Evolutionary conservation across 2,888 invertebrate species (phyloP).

Genomic region (Lasioglossum zephyrum): DNA sequence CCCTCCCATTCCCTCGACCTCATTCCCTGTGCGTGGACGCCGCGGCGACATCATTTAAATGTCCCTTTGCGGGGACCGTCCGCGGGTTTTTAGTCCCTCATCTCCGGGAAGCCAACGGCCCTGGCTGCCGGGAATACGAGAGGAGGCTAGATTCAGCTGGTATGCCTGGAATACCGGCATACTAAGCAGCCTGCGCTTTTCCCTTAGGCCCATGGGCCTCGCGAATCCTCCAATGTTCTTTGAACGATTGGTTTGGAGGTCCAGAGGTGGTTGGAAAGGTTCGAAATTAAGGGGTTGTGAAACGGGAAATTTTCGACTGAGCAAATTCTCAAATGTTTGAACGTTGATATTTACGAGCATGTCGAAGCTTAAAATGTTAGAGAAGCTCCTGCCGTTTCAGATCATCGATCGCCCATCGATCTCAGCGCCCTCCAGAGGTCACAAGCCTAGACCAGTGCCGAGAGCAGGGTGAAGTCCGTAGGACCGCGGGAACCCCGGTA

Average conservation of each 20-base stretch:
- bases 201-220: slow-evolving; percentile 28
- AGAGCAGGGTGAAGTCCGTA: slow-evolving; percentile 9
- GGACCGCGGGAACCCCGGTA: slow-evolving; percentile 76
- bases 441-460: neutral
- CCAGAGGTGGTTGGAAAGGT: neutral
- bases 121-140: slow-evolving; percentile 64
- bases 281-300: neutral
- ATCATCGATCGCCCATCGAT: neutral
- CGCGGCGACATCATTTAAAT: slow-evolving; percentile 83
- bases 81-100: slow-evolving; percentile 81
- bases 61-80: slow-evolving; percentile 79
- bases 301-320: neutral
- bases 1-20: slow-evolving; percentile 43
- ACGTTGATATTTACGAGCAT: too few species aligned
- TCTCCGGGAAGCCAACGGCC: slow-evolving; percentile 78
- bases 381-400: neutral
- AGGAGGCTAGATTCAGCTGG: slow-evolving; percentile 73
- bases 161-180: slow-evolving; percentile 69
- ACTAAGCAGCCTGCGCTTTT: slow-evolving; percentile 55
- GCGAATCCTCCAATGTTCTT: neutral
- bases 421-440: neutral
- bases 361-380: neutral
- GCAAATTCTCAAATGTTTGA: neutral
- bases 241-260: neutral
- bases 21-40: slow-evolving; percentile 62